Conservation (phyloP, 2,888 invertebrate genomes). For the Disparrhopalites patrizii region DNA sequence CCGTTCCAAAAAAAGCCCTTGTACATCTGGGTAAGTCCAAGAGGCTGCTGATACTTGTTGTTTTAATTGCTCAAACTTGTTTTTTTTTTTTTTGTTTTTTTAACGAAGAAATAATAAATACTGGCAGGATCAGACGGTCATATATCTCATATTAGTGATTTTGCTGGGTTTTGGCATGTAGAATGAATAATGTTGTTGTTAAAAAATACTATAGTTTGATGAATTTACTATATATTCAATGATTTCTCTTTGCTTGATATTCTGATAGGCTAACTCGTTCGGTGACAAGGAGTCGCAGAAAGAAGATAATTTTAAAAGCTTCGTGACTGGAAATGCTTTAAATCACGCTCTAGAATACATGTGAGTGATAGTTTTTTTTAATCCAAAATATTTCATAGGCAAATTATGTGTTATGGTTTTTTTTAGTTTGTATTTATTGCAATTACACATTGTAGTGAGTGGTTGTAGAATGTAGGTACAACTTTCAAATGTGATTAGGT, state of each 20-base stretch:
- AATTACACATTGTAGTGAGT: no score
- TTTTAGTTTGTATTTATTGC: no score
- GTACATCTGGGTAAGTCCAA: constrained; percentile 41
- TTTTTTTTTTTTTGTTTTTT: neutral
- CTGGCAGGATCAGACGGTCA: no score
- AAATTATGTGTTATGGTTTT: neutral
- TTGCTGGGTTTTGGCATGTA: no score
- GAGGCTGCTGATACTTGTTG: neutral
- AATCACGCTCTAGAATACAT: constrained; percentile 47
- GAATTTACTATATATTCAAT: neutral
- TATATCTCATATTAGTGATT: no score
- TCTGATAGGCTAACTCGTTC: constrained; percentile 40
- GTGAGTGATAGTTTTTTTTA: constrained; percentile 33
- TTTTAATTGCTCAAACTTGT: neutral
- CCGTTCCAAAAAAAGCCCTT: constrained; percentile 35
- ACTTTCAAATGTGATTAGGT: no score
- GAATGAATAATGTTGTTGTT: no score
- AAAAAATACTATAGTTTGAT: no score
- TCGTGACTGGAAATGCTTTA: constrained; percentile 46
- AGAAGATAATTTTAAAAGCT: constrained; percentile 43
- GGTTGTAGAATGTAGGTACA: no score
- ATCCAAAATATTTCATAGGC: neutral
- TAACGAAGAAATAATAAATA: neutral
- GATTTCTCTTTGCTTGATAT: neutral
- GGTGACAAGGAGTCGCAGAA: constrained; percentile 41